These are phyloP conservation scores for Drosophila phalerata DNA, from an alignment of 2,888 invertebrate species.

Conservation along the genomic window DNA sequence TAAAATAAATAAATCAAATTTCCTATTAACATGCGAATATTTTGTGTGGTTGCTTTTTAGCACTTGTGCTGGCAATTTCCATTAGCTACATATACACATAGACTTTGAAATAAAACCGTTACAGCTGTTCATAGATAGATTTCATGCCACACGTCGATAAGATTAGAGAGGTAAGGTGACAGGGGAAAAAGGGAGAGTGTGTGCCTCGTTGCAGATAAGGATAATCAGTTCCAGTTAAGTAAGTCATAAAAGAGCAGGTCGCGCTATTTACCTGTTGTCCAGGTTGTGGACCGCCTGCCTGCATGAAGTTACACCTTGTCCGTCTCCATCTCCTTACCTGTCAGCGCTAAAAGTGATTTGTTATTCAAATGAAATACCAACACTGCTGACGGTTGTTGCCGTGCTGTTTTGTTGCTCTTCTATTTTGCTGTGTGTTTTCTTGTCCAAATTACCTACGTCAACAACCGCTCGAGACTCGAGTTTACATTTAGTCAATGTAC, in stretches of 20 bases:
- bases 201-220: slow-evolving; percentile 21
- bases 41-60: slow-evolving; percentile 50
- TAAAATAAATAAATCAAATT: slow-evolving; percentile 25
- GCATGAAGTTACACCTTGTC: slow-evolving; percentile 16
- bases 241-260: slow-evolving; percentile 53
- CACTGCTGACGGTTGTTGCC: slow-evolving; percentile 63
- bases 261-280: slow-evolving; percentile 26
- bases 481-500: slow-evolving; percentile 71
- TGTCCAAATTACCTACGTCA: slow-evolving; percentile 72
- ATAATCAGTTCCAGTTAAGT: slow-evolving; percentile 52
- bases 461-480: slow-evolving; percentile 61
- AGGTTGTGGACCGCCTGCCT: slow-evolving; percentile 13
- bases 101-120: slow-evolving; percentile 44
- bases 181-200: not conserved
- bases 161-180: slow-evolving; percentile 31
- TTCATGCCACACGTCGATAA: slow-evolving; percentile 53
- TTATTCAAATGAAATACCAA: slow-evolving; percentile 72
- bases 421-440: slow-evolving; percentile 27
- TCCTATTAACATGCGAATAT: slow-evolving; percentile 61
- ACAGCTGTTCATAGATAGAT: slow-evolving; percentile 45
- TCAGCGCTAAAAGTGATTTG: slow-evolving; percentile 57
- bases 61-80: slow-evolving; percentile 54
- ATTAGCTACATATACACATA: slow-evolving; percentile 30
- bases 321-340: slow-evolving; percentile 28
- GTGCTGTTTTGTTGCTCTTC: slow-evolving; percentile 33